These are phyloP conservation scores for Drosophila vallismaia DNA, from an alignment of 2,888 invertebrate genomes.

Conservation along the genomic window DNA sequence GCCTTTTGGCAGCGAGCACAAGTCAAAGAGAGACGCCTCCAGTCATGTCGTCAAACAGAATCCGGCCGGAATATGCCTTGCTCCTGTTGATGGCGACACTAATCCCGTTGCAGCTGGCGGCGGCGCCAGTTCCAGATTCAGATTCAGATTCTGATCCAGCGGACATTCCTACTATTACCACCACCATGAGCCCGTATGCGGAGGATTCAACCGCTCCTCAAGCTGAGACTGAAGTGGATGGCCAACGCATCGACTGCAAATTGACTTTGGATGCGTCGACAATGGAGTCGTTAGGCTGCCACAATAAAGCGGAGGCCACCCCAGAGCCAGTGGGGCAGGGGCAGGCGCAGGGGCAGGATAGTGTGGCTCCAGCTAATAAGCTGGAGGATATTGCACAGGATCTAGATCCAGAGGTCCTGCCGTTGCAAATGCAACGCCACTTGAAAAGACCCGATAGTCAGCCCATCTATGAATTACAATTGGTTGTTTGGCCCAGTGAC, in stretches of 20 bases:
- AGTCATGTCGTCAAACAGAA: slow-evolving; percentile 57
- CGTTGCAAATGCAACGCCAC: slow-evolving; percentile 28
- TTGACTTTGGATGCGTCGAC: slow-evolving; percentile 73
- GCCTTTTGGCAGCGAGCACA: slow-evolving; percentile 42
- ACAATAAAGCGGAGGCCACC: slow-evolving; percentile 27
- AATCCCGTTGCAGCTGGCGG: slow-evolving; percentile 48
- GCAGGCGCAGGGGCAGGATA: not conserved
- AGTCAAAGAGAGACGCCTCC: slow-evolving; percentile 45
- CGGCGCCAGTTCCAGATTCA: not conserved
- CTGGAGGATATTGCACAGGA: slow-evolving; percentile 37
- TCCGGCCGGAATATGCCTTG: slow-evolving; percentile 36
- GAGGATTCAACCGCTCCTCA: slow-evolving; percentile 3
- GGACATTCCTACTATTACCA: not conserved
- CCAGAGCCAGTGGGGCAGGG: slow-evolving; percentile 1
- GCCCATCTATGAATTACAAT: slow-evolving; percentile 79
- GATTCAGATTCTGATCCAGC: not conserved
- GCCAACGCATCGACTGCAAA: slow-evolving; percentile 68
- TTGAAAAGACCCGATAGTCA: slow-evolving; percentile 44
- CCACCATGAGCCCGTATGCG: slow-evolving; percentile 18
- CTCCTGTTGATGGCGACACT: slow-evolving; percentile 47
- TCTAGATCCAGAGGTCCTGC: slow-evolving; percentile 40
- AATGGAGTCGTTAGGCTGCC: slow-evolving; percentile 75
- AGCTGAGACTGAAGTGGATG: slow-evolving; percentile 13
- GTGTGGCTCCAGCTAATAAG: slow-evolving; percentile 68
- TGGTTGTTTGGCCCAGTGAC: slow-evolving; percentile 79